phyloP scores from a whole-genome alignment of 2,113 vertebrate genomes.

The Dicaeum eximium region DNA sequence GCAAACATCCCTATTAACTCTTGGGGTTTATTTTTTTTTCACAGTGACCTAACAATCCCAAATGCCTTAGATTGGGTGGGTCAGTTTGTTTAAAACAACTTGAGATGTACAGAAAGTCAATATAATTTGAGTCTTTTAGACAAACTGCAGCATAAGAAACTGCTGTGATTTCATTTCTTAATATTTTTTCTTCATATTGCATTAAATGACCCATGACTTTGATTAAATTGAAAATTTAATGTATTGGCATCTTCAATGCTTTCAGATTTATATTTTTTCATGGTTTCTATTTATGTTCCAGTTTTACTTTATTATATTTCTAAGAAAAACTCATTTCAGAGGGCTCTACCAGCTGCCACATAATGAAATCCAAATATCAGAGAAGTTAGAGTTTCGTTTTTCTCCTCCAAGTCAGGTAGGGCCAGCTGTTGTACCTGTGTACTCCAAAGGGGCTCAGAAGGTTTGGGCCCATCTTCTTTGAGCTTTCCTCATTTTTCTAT shows the following conservation, averaged over 20 bases:
- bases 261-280: constrained; percentile 36
- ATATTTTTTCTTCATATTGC: constrained; percentile 41
- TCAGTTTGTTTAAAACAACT: neutral
- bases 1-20: neutral
- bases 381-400: neutral
- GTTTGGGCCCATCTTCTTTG: neutral
- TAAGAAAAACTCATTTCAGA: constrained; percentile 1
- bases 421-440: neutral
- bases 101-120: neutral
- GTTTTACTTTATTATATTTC: constrained; percentile 3
- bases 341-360: neutral
- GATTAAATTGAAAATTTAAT: constrained; percentile 62
- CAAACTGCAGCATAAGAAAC: neutral
- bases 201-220: constrained; percentile 46
- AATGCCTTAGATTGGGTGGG: neutral
- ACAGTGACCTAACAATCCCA: neutral
- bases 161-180: neutral
- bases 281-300: constrained; percentile 27
- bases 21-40: neutral
- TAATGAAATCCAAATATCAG: neutral
- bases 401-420: neutral
- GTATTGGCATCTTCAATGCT: constrained; percentile 5
- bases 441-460: neutral
- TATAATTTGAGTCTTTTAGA: neutral
- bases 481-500: neutral